Base-by-base conservation (phyloP, 2,888 invertebrate genomes). In the Ormyrus thymus region DNA sequence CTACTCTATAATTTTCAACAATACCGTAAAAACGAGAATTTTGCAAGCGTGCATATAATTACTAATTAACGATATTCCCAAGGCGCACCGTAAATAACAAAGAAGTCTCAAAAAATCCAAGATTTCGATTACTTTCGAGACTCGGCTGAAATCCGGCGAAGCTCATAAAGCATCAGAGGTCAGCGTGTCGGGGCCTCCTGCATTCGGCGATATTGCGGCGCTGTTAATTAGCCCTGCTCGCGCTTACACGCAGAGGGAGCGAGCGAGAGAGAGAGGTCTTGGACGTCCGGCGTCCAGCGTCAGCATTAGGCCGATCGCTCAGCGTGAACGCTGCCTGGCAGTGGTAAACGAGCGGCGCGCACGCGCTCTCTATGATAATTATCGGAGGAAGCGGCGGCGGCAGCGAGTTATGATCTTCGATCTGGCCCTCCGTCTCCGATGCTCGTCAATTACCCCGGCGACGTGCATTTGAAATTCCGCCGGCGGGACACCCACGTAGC, bases 241-340 rank as follows among this genome's bases (percentile, higher is more conserved):
- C 29, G 29, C 29, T 55, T 11, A n/a, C 55, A n/a, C 64, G 72
- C 29, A 46, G 64, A 64, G 51, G n/a, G 29, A 29, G 29, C 1
- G n/a, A n/a, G n/a, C n/a, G n/a, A n/a, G 29, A 29, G 29, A 29
- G 29, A 29, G 29, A 29, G 29, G 29, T 29, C 29, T 29, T 29
- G 29, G 29, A 29, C 50, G 29, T 29, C 55, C n/a, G 7, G 46
- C 61, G 11, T n/a, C 59, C n/a, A 50, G 88, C 87, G 87, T 87
- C 88, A 86, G 88, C 85, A 88, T 89, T 88, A 89, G 83, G 83
- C 80, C 81, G 86, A 85, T 86, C 88, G 87, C 86, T 86, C 85
- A 89, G 87, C 89, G 87, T 89, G 88, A 89, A 89, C 87, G 85
- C 88, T 5, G 8, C 48, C 48, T 10, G 29, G 50, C 4, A 46